Base-by-base conservation (phyloP, 2,888 invertebrate species). In the Yponomeuta sedellus region DNA sequence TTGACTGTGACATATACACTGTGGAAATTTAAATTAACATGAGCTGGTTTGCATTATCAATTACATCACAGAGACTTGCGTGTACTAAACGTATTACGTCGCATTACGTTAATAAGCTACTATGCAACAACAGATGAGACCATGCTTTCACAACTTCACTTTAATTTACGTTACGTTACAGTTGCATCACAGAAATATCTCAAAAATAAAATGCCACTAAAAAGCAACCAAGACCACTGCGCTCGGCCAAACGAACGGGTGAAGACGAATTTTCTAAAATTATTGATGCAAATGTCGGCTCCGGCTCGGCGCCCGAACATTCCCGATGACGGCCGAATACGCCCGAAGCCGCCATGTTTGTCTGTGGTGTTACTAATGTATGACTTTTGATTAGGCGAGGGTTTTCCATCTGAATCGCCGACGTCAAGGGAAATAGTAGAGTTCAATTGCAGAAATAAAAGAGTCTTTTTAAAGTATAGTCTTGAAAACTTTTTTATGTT, bases 191-290 rank as follows among this genome's bases (percentile, higher is more conserved):
- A 25, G n/a, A 25, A 25, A 25, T 5, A 25, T 25, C 25, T 25
- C 25, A 25, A 52, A 52, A 52, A 20, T 59, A 59, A 59, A 59
- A 22, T 59, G 59, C 59, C 59, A 59, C 59, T 59, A 59, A 59
- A 20, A 59, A 62, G 62, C 39, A 62, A 39, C 62, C 28, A 5
- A 52, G 44, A 12, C 44, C 34, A 12, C 62, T 34, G 62, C 62
- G 34, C 39, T 34, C 62, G 4, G 34, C 39, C 62, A 19, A 34
- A 62, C 34, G 25, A 34, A 62, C 34, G 25, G 62, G 25, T 20
- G 62, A 62, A 62, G 62, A 62, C 39, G 62, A 62, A 62, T 62
- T 62, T 62, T 62, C 28, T 62, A 62, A 62, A 62, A 62, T 62
- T 62, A 62, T 62, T 62, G 62, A 62, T 62, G 62, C 62, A 62